phyloP scores from a whole-genome alignment of 2,113 vertebrate genomes.

The Orientallactaga bullata region DNA sequence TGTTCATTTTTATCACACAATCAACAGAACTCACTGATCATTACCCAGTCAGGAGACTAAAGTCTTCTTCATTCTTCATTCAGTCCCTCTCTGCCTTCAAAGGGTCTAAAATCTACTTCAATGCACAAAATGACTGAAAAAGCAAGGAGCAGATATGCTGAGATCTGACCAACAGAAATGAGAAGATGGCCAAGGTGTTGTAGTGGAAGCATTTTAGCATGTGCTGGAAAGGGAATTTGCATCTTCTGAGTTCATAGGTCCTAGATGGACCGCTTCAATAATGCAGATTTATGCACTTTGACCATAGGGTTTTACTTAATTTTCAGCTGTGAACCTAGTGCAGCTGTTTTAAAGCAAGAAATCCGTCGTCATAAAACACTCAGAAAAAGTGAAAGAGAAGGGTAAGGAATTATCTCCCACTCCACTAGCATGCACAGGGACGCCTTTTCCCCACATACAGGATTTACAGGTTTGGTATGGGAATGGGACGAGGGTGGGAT shows the following conservation, averaged over 20 bases:
- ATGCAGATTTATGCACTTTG: constrained; percentile 38
- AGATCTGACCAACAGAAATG: neutral
- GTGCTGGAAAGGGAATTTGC: constrained; percentile 31
- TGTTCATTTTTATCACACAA: constrained; percentile 2
- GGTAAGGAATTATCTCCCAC: constrained; percentile 10
- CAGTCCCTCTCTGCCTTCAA: neutral
- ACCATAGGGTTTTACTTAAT: neutral
- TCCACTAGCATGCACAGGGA: neutral
- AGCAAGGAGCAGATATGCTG: neutral
- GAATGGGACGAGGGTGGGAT: neutral
- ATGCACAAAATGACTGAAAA: constrained; percentile 16
- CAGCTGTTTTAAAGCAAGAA: constrained; percentile 68
- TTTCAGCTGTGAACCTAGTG: constrained; percentile 39
- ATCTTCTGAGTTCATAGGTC: constrained; percentile 46
- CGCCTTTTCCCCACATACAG: neutral
- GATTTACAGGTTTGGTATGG: neutral
- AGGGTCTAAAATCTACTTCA: constrained; percentile 2
- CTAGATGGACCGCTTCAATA: constrained; percentile 33
- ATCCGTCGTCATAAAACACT: neutral
- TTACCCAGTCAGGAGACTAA: neutral
- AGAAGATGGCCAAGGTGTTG: constrained; percentile 40
- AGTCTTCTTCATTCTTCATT: neutral
- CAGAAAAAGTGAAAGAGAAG: neutral
- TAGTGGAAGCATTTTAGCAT: constrained; percentile 38
- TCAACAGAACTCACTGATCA: neutral